Evolutionary conservation across 1,140 invertebrate genomes (phyloP).

Genomic region (Arctopsyche grandis): DNA sequence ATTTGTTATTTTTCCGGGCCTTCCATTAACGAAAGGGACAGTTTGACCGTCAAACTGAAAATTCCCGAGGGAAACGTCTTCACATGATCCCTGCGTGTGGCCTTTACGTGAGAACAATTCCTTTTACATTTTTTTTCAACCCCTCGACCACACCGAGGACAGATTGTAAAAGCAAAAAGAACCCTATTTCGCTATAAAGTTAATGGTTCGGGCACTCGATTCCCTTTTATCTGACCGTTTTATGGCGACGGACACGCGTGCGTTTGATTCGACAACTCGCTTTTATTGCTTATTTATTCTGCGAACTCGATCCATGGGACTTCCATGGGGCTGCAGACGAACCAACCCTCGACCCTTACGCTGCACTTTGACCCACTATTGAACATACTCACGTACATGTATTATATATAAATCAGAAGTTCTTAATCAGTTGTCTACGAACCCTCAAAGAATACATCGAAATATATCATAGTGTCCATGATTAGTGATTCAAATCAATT

Average conservation of each 20-base stretch:
- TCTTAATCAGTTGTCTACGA: too few relatives aligned
- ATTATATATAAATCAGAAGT: too few relatives aligned
- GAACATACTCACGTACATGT: too few relatives aligned
- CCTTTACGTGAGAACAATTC: slow-evolving; percentile 19
- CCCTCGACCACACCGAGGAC: slow-evolving; percentile 2
- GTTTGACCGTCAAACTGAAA: neutral
- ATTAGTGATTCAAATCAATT: too few relatives aligned
- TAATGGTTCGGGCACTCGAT: slow-evolving; percentile 28
- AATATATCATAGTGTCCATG: too few relatives aligned
- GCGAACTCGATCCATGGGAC: neutral
- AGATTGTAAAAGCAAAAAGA: slow-evolving; percentile 33
- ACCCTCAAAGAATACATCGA: too few relatives aligned
- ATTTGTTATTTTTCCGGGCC: too few relatives aligned
- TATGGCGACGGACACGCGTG: slow-evolving; percentile 19
- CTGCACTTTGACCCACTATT: neutral
- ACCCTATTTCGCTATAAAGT: slow-evolving; percentile 30
- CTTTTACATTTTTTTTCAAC: neutral
- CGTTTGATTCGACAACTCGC: slow-evolving; percentile 30
- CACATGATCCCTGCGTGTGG: neutral
- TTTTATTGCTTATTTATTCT: slow-evolving; percentile 41
- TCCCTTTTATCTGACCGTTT: slow-evolving; percentile 19
- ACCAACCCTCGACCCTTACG: neutral
- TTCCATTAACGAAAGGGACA: too few relatives aligned
- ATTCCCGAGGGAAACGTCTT: neutral
- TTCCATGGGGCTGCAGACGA: neutral